Evolutionary conservation across 1,140 invertebrate genomes (phyloP).

Genomic region (Phocides pigmalion): DNA sequence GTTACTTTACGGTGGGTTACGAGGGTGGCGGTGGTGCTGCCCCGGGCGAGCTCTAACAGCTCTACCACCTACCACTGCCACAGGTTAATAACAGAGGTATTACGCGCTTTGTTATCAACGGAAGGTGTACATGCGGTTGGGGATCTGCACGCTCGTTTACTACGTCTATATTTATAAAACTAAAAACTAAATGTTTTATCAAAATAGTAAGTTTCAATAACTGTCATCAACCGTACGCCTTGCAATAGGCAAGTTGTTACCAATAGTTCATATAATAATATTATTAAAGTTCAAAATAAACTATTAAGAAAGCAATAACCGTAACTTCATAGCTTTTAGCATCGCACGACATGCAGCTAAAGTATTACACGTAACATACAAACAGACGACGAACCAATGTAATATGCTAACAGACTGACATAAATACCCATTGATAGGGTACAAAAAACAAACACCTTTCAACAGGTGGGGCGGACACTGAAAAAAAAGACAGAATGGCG

Average conservation of each 20-base stretch:
- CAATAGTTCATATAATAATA: not conserved
- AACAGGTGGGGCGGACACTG: constrained; percentile 47
- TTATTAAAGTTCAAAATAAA: not conserved
- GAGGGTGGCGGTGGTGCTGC: too few relatives aligned
- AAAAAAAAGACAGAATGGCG: constrained; percentile 45
- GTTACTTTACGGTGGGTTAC: too few relatives aligned
- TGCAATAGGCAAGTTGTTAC: not conserved
- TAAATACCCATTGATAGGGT: constrained; percentile 15
- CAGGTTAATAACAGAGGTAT: too few relatives aligned
- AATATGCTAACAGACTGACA: constrained; percentile 24
- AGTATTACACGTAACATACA: constrained; percentile 1
- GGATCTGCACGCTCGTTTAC: too few relatives aligned
- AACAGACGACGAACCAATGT: constrained; percentile 14
- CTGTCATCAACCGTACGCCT: too few relatives aligned
- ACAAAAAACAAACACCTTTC: constrained; percentile 24
- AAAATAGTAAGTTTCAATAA: not conserved
- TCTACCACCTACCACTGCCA: too few relatives aligned
- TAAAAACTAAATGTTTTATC: too few relatives aligned
- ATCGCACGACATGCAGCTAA: not conserved
- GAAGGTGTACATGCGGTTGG: too few relatives aligned
- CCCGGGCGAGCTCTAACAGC: too few relatives aligned
- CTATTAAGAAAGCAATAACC: not conserved
- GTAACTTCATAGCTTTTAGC: not conserved
- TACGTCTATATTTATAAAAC: too few relatives aligned
- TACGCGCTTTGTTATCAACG: too few relatives aligned